phyloP scores from a whole-genome alignment of 2,113 vertebrate species.

The Seriola dumerili region DNA sequence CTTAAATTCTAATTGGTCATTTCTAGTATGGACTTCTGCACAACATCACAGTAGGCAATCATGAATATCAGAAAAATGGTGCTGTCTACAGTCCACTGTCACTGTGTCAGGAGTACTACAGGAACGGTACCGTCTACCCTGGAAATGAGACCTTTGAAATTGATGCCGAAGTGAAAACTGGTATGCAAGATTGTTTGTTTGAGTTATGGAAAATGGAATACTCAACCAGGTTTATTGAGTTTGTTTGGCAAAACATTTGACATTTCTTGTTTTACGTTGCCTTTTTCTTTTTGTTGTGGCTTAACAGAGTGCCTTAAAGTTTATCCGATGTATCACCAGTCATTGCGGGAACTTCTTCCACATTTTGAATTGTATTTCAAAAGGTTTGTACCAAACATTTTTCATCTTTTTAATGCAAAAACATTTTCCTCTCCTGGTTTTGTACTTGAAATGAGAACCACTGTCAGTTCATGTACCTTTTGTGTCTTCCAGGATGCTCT shows the following conservation, averaged over 20 bases:
- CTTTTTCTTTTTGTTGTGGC: background rate
- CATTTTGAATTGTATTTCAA: constrained; percentile 92
- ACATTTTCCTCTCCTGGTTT: background rate
- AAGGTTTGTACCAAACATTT: constrained; percentile 81
- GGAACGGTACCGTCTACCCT: constrained; percentile 87
- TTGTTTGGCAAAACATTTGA: background rate
- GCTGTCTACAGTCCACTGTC: constrained; percentile 81
- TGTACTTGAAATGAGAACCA: background rate
- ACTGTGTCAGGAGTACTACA: constrained; percentile 93
- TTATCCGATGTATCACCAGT: constrained; percentile 74
- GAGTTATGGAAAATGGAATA: background rate
- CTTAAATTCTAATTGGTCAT: background rate
- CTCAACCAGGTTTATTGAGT: background rate
- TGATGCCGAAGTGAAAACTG: constrained; percentile 89
- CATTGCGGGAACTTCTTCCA: constrained; percentile 68
- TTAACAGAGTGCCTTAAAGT: constrained; percentile 89
- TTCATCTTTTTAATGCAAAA: background rate
- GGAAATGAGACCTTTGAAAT: constrained; percentile 95
- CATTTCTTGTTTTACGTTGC: background rate
- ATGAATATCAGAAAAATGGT: constrained; percentile 89
- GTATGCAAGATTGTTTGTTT: constrained; percentile 71
- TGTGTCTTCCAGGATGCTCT: constrained; percentile 87
- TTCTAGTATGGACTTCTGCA: constrained; percentile 88
- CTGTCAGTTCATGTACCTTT: background rate
- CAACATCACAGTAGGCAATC: constrained; percentile 91